Base-by-base conservation (phyloP, 2,797 vertebrate species). In the Ciconia nigra region DNA sequence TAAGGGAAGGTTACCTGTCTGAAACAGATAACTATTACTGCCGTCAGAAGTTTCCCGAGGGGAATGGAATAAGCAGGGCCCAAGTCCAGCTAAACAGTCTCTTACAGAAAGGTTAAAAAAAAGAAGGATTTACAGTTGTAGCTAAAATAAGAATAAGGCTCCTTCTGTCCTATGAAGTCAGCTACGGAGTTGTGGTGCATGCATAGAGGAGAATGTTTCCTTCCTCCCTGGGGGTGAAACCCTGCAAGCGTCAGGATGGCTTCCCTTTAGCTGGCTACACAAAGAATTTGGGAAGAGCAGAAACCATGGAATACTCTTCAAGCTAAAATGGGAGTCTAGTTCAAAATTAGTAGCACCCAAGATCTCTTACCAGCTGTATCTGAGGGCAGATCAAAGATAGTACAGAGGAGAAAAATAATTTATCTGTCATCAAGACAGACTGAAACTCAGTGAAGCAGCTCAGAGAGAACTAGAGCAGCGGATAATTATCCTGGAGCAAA, bases 401-500 rank as follows among this genome's bases (percentile, higher is more conserved):
- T 55, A 35, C 31, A 89, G 82, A 92, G 84, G 66, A 87, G 71
- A 90, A 95, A 96, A 93, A 86, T 80, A 94, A 94, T 86, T 95
- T 91, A 31, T 80, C 79, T 96, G 65, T 95, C 85, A 88, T 29
- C 24, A 66, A 72, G 76, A 49, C 63, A 93, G 92, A 91, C 93
- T 83, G 46, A 85, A 89, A 91, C 49, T 87, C 87, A 95, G 25
- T 83, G 89, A 96, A 87, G 74, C 90, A 92, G 73, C 83, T 94
- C 87, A 90, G 73, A 93, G 90, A 94, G 92, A 96, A 52, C 69
- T 31, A 46, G 35, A 92, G 77, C 83, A 91, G 73, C 20, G 11
- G 78, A 94, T 94, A 96, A 96, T 96, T 97, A 95, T 88, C 86
- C 71, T 52, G 83, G 80, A 96, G 87, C 87, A 97, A 95, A 96